These are phyloP conservation scores for Etia nguti DNA, from an alignment of 2,113 vertebrate species.

Conservation along the genomic window DNA sequence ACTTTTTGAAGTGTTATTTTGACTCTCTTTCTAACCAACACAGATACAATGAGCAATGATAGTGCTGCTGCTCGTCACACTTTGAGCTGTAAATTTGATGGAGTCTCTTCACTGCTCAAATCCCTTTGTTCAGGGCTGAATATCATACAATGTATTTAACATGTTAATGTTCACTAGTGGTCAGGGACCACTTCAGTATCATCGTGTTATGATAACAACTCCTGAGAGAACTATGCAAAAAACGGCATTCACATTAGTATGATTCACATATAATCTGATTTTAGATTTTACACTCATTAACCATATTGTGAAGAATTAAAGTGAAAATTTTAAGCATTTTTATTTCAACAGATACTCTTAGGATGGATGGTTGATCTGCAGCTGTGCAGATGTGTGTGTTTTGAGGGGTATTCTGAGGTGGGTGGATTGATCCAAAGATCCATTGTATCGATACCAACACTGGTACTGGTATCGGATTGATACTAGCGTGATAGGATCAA, in stretches of 20 bases:
- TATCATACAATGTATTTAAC: background rate
- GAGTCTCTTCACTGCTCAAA: background rate
- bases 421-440: background rate
- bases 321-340: background rate
- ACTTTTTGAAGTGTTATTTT: background rate
- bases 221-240: background rate
- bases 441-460: background rate
- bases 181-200: background rate
- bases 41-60: background rate
- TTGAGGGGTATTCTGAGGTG: background rate
- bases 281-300: background rate
- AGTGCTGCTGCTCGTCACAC: background rate
- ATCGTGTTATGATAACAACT: background rate
- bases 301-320: background rate
- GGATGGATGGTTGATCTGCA: background rate
- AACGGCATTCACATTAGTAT: background rate
- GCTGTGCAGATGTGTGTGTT: background rate
- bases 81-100: background rate
- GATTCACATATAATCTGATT: background rate
- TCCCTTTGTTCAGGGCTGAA: background rate
- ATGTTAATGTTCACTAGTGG: background rate
- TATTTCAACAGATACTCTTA: background rate
- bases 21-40: background rate
- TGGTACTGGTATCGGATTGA: background rate
- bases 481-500: background rate